A percentile compares a stretch with the other conserved stretches of the same genome.
Evolutionary conservation across 1,140 invertebrate genomes (phyloP).

Genomic region (Hesperophylax magnus): DNA sequence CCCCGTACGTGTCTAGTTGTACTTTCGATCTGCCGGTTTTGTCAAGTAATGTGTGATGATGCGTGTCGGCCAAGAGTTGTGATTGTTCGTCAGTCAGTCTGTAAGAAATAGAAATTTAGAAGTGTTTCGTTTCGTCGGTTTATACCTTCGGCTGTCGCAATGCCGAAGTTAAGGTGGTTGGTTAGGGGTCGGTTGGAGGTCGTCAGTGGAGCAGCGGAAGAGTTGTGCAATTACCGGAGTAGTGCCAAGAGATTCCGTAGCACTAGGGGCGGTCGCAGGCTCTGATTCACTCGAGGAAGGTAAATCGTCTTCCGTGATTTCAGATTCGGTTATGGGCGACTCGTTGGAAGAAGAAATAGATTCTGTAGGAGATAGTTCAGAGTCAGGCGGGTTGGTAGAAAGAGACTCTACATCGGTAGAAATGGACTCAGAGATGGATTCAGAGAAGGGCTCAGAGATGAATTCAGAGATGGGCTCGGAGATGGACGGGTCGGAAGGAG

Average conservation of each 20-base stretch:
- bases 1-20: constrained; percentile 62
- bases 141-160: constrained; percentile 44
- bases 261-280: constrained; percentile 24
- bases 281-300: constrained; percentile 37
- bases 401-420: too few species aligned
- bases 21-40: constrained; percentile 52
- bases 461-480: neutral
- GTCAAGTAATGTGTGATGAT: constrained; percentile 21
- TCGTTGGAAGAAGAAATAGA: constrained; percentile 39
- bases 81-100: constrained; percentile 34
- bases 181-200: constrained; percentile 49
- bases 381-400: constrained; percentile 23
- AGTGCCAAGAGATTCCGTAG: constrained; percentile 62
- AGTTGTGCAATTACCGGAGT: constrained; percentile 64
- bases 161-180: constrained; percentile 41
- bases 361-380: constrained; percentile 45
- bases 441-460: too few species aligned
- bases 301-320: neutral
- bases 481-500: neutral
- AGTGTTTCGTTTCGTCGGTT: constrained; percentile 39
- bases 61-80: constrained; percentile 16
- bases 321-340: constrained; percentile 4
- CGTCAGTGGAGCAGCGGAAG: constrained; percentile 28
- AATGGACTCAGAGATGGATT: constrained; percentile 1
- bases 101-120: constrained; percentile 23